Evolutionary conservation across 1,140 invertebrate genomes (phyloP), one percentile per base, ranked within the genome.

Genomic region (Leptinotarsa undecemlineata): DNA sequence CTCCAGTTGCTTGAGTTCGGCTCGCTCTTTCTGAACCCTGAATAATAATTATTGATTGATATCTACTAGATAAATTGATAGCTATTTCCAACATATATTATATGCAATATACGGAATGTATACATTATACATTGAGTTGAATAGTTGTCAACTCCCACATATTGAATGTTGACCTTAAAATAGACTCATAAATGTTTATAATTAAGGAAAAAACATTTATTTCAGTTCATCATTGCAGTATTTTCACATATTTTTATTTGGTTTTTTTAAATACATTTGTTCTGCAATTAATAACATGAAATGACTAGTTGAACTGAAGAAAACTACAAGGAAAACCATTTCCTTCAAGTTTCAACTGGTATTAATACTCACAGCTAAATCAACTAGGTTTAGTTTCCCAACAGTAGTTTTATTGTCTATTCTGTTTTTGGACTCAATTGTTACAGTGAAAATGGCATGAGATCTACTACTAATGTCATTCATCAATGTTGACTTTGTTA

Each of bases 381-480:
- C 92, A 4, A 94, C 92, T 57, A 93, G 84, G 82, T 93, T 92
- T 61, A 93, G 84, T 80, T 93, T 91, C 61, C 92, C 92, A 81
- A 93, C 92, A 64, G 91, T 89, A 19, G 93, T 92, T 79, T 89
- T 90, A 61, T 88, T 86, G 86, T 94, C 87, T 87, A 96, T 88
- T 87, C 89, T 86, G 88, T 92, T 93, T 81, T 94, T 96, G 81
- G 96, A 94, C 87, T 99, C 98, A 48, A 99, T 94, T 0, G 97
- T 99, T 21, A 99, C 95, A 68, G 97, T 95, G 86, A 99, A 99
- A 74, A 99, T 99, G 23, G 98, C 98, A 89, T 99, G 98, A 2
- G 97, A 99, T 20, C 98, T 86, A 0, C 97, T 98, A 81, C 96
- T 98, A 83, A 99, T 96, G 77, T 97, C 94, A 87, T 99, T 99